Conservation (phyloP, 2,888 invertebrate species). For the Ramazzottius varieornatus region DNA sequence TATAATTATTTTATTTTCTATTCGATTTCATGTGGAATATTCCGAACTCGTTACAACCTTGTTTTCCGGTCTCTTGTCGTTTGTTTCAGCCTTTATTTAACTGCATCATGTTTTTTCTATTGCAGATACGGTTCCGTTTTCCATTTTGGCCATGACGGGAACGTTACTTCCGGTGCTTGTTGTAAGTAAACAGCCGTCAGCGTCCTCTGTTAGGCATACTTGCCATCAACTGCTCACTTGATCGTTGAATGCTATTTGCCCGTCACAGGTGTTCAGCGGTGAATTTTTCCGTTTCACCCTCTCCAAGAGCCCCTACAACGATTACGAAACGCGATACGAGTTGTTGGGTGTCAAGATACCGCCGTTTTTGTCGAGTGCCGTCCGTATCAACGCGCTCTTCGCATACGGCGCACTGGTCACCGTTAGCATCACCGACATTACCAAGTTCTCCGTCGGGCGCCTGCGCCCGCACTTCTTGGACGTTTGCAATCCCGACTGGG, state of each 20-base stretch:
- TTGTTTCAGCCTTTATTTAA: too few relatives aligned
- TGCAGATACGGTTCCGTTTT: neutral
- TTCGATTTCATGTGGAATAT: too few relatives aligned
- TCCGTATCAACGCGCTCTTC: slow-evolving; percentile 15
- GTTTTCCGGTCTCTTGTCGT: too few relatives aligned
- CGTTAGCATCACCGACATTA: slow-evolving; percentile 14
- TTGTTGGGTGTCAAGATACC: neutral
- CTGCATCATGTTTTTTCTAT: neutral
- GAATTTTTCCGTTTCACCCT: slow-evolving; percentile 2
- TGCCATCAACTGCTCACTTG: too few relatives aligned
- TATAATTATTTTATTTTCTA: too few relatives aligned
- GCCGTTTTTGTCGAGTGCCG: neutral
- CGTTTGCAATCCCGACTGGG: slow-evolving; percentile 17
- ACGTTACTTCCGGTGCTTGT: neutral
- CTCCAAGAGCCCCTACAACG: neutral
- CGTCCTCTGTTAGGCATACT: too few relatives aligned
- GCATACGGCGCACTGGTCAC: slow-evolving; percentile 13
- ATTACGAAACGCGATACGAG: neutral
- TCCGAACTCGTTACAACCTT: too few relatives aligned
- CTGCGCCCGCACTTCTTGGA: slow-evolving; percentile 19
- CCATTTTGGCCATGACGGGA: neutral
- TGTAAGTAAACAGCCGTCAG: neutral
- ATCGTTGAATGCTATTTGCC: too few relatives aligned
- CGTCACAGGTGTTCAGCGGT: neutral
- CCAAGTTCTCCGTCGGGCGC: slow-evolving; percentile 17